Base-by-base conservation (phyloP, 2,797 vertebrate genomes). In the Cetoscarus ocellatus region DNA sequence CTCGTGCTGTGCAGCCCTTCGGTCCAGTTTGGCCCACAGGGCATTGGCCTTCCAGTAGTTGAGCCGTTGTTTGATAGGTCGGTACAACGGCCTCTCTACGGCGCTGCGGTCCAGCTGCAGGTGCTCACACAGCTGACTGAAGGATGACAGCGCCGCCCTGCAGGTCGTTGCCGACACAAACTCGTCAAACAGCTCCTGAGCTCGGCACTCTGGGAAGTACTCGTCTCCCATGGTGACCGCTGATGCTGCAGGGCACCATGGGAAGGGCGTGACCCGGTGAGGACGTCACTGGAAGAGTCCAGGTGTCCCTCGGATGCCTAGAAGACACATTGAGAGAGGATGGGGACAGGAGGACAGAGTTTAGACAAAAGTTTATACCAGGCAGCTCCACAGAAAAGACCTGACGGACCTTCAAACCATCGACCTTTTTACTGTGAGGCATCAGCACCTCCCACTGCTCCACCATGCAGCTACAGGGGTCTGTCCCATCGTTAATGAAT, bases 11-110 rank as follows among this genome's bases (percentile, higher is more conserved):
- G 93, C 91, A 0, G 96, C 96, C 67, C 97, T 92, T 61, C 97
- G 96, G 86, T 99, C 98, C 91, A 99, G 87, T 73, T 99, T 99
- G 73, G 95, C 92, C 97, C 98, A 99, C 67, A 99, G 92, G 5
- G 95, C 96, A 80, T 98, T 97, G 81, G 98, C 98, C 87, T 92
- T 98, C 98, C 98, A 99, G 88, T 98, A 98, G 90, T 95, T 96
- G 59, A 99, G 96, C 69, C 96, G 96, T 19, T 91, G 93, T 88
- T 96, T 97, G 83, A 99, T 95, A 49, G 93, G 95, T 61, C 94
- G 96, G 85, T 98, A 99, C 84, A 99, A 96, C 0, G 87, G 93
- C 18, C 79, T 80, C 61, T 88, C 85, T 0, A 74, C 6, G 0
- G 71, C 77, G 90, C 36, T 87, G 0, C 81, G 92, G 70, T 96